Conservation (phyloP, 2,797 vertebrate species). For the Molossus alvarezi region DNA sequence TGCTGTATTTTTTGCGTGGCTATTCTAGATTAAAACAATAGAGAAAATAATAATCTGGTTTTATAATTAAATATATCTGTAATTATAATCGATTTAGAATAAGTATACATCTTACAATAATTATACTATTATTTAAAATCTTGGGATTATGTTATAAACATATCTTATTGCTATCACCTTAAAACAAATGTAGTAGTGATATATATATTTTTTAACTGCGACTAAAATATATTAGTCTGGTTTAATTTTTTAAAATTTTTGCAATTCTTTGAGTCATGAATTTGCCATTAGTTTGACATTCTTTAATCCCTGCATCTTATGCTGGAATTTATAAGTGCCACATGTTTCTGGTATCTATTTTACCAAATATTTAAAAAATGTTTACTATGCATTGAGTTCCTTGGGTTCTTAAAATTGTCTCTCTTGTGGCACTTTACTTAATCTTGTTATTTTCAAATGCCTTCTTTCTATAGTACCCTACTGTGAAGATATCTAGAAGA, state of each 20-base stretch:
- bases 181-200: background rate
- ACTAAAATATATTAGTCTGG: background rate
- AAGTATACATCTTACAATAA: background rate
- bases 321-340: background rate
- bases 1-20: background rate
- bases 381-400: background rate
- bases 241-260: background rate
- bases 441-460: background rate
- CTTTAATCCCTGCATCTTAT: background rate
- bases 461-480: background rate
- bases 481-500: background rate
- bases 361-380: background rate
- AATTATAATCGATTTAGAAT: background rate
- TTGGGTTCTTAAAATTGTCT: background rate
- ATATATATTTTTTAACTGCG: background rate
- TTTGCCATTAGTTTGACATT: background rate
- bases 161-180: background rate
- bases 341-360: background rate
- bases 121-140: background rate
- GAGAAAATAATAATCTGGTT: background rate
- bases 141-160: background rate
- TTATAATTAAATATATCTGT: slow-evolving; percentile 9
- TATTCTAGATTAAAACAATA: background rate
- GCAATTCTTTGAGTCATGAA: background rate
- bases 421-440: background rate